These are phyloP conservation scores for Pseudeuparius sepicola DNA, from an alignment of 2,888 invertebrate species.

Conservation along the genomic window DNA sequence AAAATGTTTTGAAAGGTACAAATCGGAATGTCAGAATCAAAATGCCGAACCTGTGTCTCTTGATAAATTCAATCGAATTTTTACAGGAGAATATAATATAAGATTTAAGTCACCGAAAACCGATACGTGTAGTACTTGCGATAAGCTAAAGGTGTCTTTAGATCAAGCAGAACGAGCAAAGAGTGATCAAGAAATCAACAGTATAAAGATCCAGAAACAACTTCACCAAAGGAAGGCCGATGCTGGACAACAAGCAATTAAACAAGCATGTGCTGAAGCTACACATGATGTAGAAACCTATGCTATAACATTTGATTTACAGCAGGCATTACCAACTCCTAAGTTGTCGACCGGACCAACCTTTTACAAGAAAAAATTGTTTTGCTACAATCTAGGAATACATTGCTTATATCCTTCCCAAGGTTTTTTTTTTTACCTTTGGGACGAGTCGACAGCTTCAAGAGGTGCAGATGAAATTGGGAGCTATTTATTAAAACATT, in stretches of 20 bases:
- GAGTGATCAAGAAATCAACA: slow-evolving; percentile 5
- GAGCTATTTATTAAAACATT: slow-evolving; percentile 1
- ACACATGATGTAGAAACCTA: slow-evolving; percentile 7
- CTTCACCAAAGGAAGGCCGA: slow-evolving; percentile 13
- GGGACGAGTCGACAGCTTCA: neutral
- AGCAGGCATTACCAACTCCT: slow-evolving; percentile 14
- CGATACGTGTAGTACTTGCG: slow-evolving; percentile 12
- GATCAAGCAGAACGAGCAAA: slow-evolving; percentile 7
- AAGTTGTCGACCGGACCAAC: slow-evolving; percentile 15
- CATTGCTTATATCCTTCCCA: slow-evolving; percentile 11
- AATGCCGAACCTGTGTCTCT: slow-evolving; percentile 5
- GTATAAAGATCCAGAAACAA: slow-evolving; percentile 9
- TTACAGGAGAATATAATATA: slow-evolving; percentile 15
- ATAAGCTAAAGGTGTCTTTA: slow-evolving; percentile 9
- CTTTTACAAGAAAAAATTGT: slow-evolving; percentile 15
- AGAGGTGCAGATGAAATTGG: slow-evolving; percentile 1
- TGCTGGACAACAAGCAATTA: slow-evolving; percentile 14
- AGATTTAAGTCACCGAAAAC: slow-evolving; percentile 13
- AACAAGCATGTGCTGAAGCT: slow-evolving; percentile 8
- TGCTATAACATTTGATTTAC: slow-evolving; percentile 14
- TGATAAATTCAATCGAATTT: slow-evolving; percentile 14
- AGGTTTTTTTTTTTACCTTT: slow-evolving; percentile 8
- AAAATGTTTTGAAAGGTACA: slow-evolving; percentile 11
- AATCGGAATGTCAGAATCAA: slow-evolving; percentile 9
- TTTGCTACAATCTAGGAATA: slow-evolving; percentile 13